Evolutionary conservation across 23 tunicate genomes (phyloP), one percentile per base, ranked within the genome.

Genomic region (Halocynthia roretzi): DNA sequence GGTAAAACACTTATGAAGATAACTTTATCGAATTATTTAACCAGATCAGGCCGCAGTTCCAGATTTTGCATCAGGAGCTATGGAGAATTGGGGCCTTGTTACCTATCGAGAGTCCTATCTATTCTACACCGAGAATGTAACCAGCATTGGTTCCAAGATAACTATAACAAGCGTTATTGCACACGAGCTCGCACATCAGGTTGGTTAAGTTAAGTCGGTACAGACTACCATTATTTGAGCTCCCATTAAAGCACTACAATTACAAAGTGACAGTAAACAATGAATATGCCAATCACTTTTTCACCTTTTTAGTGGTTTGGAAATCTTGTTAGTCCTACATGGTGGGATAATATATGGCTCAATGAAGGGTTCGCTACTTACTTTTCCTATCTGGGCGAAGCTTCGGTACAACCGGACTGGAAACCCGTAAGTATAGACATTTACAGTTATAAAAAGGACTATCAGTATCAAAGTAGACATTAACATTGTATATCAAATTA

Each of bases 41-140:
- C 44, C 20, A 92, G 98, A 92, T 75, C 98, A 92, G 60, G n/a
- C 86, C 62, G 78, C 87, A 8, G 87, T 80, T 6, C 85, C 92
- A 14, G 98, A 92, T 78, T 92, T 92, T 56, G 90, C 80, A 10
- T 92, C 92, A 15, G 98, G 98, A 8, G 98, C 98, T 51, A 92
- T 92, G 98, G 98, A 92, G 70, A 92, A 92, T 61, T 92, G 98
- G 98, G 98, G 98, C 52, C 74, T 92, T 82, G 87, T 92, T 7
- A 67, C 86, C 22, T 92, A 92, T 79, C 56, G 98, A 61, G 98
- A 92, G 69, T 52, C 56, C 18, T 77, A 76, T 57, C 74, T 92
- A n/a, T 61, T 92, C 17, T 86, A 68, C 64, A 79, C 82, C 51
- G 79, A 61, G 6, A 70, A 18, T 15, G 73, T 76, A 8, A 63